These are phyloP conservation scores for Oscheius sp. DNA, from an alignment of 2,888 invertebrate species.

Conservation along the genomic window DNA sequence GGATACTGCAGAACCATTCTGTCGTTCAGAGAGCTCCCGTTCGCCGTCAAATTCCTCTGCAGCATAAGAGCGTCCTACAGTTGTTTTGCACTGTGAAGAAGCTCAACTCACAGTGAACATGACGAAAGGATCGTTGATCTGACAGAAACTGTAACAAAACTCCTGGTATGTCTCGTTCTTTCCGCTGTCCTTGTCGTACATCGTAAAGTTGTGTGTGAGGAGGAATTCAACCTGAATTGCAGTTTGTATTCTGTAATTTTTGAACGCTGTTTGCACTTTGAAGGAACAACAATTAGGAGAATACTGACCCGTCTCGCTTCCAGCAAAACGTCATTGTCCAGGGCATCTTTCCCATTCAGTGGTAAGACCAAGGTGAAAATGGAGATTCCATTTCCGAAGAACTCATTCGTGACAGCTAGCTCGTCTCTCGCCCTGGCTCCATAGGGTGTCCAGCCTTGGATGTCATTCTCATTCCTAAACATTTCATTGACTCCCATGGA, in stretches of 20 bases:
- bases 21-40: conserved; percentile 41
- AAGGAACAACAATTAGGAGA: too few relatives aligned
- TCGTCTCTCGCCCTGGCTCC: conserved; percentile 61
- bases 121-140: conserved; percentile 69
- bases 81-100: background rate
- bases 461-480: conserved; percentile 64
- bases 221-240: conserved; percentile 55
- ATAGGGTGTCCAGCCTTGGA: conserved; percentile 70
- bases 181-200: conserved; percentile 49
- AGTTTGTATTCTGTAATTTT: too few relatives aligned
- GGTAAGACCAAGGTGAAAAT: conserved; percentile 65
- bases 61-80: conserved; percentile 55
- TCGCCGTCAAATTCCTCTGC: conserved; percentile 40
- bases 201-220: conserved; percentile 61
- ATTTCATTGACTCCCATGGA: background rate
- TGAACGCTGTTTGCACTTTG: too few relatives aligned
- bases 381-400: conserved; percentile 62
- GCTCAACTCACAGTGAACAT: conserved; percentile 59
- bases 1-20: conserved; percentile 65
- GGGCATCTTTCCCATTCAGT: conserved; percentile 51
- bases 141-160: conserved; percentile 70
- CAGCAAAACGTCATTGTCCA: conserved; percentile 54
- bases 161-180: conserved; percentile 60
- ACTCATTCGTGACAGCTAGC: conserved; percentile 52
- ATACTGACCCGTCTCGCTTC: conserved; percentile 53